Conservation (phyloP, 1,140 invertebrate genomes). For the Eumeta japonica region DNA sequence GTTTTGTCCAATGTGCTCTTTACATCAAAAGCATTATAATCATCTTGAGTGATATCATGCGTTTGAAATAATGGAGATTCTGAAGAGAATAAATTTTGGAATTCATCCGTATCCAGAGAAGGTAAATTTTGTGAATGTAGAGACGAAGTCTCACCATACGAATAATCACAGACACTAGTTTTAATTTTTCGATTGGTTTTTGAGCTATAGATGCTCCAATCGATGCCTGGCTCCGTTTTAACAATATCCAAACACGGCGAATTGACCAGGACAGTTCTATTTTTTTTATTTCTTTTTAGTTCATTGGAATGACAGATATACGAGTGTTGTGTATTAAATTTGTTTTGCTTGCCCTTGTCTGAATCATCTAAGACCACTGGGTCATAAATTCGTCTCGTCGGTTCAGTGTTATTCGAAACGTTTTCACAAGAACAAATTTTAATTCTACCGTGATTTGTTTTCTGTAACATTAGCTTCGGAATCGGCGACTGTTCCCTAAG, state of each 20-base stretch:
- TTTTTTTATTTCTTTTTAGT: constrained; percentile 18
- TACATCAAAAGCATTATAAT: too few relatives aligned
- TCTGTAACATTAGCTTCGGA: constrained; percentile 43
- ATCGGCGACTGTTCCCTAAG: constrained; percentile 46
- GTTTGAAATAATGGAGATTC: constrained; percentile 20
- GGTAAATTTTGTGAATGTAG: constrained; percentile 17
- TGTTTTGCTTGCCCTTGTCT: too few relatives aligned
- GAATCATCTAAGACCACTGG: not conserved
- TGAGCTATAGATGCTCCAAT: constrained; percentile 25
- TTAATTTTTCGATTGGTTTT: constrained; percentile 18
- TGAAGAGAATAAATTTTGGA: constrained; percentile 27
- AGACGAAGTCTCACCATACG: constrained; percentile 23
- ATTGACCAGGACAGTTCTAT: constrained; percentile 21
- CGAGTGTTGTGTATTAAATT: constrained; percentile 5
- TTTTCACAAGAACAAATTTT: constrained; percentile 22
- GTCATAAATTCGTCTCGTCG: not conserved
- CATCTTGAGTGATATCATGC: too few relatives aligned
- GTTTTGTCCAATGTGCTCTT: too few relatives aligned
- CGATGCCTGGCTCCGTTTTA: constrained; percentile 30
- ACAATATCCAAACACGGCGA: constrained; percentile 30
- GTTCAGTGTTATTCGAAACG: constrained; percentile 4
- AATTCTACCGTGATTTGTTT: constrained; percentile 35
- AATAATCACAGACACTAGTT: constrained; percentile 28
- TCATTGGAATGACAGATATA: constrained; percentile 14
- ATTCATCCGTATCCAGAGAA: constrained; percentile 25